These are phyloP conservation scores for Rhombomys opimus DNA, from an alignment of 2,113 vertebrate genomes.

Conservation along the genomic window DNA sequence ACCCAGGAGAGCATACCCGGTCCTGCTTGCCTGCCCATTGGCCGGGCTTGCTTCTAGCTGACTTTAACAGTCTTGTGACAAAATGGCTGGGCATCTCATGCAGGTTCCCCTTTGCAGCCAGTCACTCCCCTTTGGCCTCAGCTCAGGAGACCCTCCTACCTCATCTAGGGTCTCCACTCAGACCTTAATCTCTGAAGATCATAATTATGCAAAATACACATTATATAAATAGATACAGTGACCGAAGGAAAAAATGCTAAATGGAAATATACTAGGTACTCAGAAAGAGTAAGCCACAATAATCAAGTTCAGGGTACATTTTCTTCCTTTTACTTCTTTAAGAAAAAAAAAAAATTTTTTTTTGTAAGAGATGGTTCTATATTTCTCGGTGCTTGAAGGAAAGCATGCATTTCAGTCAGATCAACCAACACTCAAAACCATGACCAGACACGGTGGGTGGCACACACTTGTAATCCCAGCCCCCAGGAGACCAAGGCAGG, in stretches of 20 bases:
- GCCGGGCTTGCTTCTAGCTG: not conserved
- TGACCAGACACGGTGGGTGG: not conserved
- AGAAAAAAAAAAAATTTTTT: not conserved
- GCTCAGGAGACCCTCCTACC: not conserved
- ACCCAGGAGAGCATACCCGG: not conserved
- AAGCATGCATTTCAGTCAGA: fast-evolving
- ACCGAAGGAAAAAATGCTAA: not conserved
- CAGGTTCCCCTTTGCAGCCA: conserved; percentile 35
- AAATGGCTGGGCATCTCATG: not conserved
- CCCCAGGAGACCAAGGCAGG: not conserved
- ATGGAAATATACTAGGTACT: not conserved
- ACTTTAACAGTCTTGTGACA: not conserved
- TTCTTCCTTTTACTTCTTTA: conserved; percentile 16
- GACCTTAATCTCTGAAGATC: not conserved
- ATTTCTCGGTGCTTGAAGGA: not conserved
- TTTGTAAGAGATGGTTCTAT: not conserved
- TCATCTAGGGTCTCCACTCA: not conserved
- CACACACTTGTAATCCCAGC: not conserved
- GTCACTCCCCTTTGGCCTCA: not conserved
- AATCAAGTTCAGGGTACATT: not conserved
- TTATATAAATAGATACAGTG: not conserved
- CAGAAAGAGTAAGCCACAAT: not conserved
- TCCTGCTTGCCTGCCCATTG: not conserved
- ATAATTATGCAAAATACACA: not conserved
- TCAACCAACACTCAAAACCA: not conserved